A percentile compares a stretch with the other conserved stretches of the same genome.
phyloP scores from a whole-genome alignment of 2,113 vertebrate species.

The Sinocyclocheilus rhinocerous region DNA sequence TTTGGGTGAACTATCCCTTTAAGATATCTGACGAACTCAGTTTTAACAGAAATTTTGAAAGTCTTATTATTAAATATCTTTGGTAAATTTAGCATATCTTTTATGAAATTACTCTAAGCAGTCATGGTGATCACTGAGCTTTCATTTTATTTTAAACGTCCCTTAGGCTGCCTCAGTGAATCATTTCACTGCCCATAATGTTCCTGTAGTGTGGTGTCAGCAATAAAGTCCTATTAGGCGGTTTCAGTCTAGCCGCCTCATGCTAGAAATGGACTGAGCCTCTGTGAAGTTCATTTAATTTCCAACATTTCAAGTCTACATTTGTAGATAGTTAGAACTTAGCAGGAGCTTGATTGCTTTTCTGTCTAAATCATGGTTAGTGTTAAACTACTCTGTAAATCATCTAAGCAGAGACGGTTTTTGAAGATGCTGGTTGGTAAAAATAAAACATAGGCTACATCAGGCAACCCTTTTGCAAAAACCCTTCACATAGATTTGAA shows the following conservation, averaged over 20 bases:
- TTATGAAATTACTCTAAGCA: conserved; percentile 6
- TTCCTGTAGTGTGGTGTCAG: conserved; percentile 45
- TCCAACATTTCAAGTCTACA: conserved; percentile 10
- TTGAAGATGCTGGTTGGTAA: not conserved
- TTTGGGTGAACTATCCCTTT: too few relatives aligned
- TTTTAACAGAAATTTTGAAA: not conserved
- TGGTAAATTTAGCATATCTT: conserved; percentile 9
- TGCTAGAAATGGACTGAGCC: not conserved
- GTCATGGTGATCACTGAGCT: conserved; percentile 31
- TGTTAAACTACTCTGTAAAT: not conserved
- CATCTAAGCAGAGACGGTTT: not conserved
- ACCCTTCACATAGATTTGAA: conserved; percentile 4
- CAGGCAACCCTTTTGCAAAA: not conserved
- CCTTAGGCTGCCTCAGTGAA: conserved; percentile 35
- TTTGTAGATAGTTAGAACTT: conserved; percentile 14
- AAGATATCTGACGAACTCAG: not conserved
- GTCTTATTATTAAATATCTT: not conserved
- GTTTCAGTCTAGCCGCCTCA: not conserved
- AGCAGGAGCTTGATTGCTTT: conserved; percentile 17
- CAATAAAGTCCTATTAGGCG: not conserved
- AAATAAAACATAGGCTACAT: not conserved
- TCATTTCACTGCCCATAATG: conserved; percentile 39
- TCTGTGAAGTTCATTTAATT: conserved; percentile 18
- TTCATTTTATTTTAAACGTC: conserved; percentile 35
- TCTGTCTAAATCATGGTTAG: conserved; percentile 19